Percentiles rank a stretch among this genome's conserved stretches.
These are phyloP conservation scores for Engraulis encrasicolus DNA, from an alignment of 2,113 vertebrate species.

Conservation along the genomic window DNA sequence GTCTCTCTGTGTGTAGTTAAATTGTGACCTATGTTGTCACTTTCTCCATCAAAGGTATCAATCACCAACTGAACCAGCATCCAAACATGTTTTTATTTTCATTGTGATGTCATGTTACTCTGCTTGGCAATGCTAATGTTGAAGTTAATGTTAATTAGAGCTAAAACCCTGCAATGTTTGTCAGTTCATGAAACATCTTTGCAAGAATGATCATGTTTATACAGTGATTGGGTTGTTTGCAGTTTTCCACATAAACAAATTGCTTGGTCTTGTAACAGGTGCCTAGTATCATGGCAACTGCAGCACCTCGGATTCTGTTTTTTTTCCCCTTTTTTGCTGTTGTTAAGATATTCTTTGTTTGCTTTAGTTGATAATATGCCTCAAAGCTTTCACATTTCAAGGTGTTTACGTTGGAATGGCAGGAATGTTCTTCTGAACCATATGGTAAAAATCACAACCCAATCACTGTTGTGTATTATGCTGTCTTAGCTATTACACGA, in stretches of 20 bases:
- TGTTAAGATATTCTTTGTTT: too few species aligned
- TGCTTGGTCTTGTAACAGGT: constrained; percentile 42
- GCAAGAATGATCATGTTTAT: background rate
- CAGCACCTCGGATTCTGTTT: too few species aligned
- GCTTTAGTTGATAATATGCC: too few species aligned
- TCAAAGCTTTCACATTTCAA: too few species aligned
- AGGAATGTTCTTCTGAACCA: too few species aligned
- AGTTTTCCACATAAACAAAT: constrained; percentile 40
- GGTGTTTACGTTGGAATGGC: too few species aligned
- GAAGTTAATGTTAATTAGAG: background rate
- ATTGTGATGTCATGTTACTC: background rate
- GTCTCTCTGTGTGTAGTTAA: background rate
- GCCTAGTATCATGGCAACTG: too few species aligned
- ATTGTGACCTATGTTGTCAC: background rate
- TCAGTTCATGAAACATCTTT: too few species aligned
- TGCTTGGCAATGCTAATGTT: background rate
- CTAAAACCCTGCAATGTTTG: background rate
- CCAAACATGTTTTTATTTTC: background rate
- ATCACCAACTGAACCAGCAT: background rate
- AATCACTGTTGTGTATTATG: background rate
- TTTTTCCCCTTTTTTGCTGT: too few species aligned
- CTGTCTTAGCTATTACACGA: background rate
- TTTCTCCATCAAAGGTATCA: background rate
- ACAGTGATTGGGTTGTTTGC: constrained; percentile 62
- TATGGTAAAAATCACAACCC: background rate